Base-by-base conservation (phyloP, 53 echinoderm and acorn worm genomes). In the Patiria pectinifera region DNA sequence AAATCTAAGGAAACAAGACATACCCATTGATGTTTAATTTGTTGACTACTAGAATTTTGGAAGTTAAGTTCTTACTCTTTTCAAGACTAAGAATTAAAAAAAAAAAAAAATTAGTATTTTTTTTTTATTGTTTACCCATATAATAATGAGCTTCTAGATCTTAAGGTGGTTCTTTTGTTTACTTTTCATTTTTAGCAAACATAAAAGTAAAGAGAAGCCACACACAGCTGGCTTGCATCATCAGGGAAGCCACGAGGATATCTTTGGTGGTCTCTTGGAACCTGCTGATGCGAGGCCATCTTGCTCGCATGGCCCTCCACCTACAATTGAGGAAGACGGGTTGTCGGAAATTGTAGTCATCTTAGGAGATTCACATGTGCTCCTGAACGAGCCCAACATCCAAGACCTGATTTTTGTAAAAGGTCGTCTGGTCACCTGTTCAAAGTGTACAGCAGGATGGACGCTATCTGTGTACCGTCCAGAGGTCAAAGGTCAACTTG, bases 261-360 rank as follows among this genome's bases (percentile, higher is more conserved):
- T 93, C 53, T 93, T 93, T 69, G 82, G 71, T 71, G 88, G 87
- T 26, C 83, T 93, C 13, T 86, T 93, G 22, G 70, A 79, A 18
- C 76, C 59, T 21, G 23, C 82, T 4, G 53, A 86, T 13, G 48
- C 48, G 7, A 47, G 49, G 23, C 72, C 72, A 24, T 58, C 86
- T 11, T 25, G 62, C 22, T 86, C 90, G 46, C 6, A 44, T 47
- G 69, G 19, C 16, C 81, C 25, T 5, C 81, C 75, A n/a, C 4
- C 25, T 66, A 66, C 11, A 71, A 13, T 71, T 46, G 26, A 53
- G 18, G 44, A 62, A 87, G 81, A 48, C 16, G 53, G 11, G 4
- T 22, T 45, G 12, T 48, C 45, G 15, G 90, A 80, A 47, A 88
- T 78, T 15, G 88, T 88, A 2, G 62, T 78, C 45, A 24, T 86